Conservation (phyloP, 2,113 vertebrate genomes). For the Diphyllodes magnificus region DNA sequence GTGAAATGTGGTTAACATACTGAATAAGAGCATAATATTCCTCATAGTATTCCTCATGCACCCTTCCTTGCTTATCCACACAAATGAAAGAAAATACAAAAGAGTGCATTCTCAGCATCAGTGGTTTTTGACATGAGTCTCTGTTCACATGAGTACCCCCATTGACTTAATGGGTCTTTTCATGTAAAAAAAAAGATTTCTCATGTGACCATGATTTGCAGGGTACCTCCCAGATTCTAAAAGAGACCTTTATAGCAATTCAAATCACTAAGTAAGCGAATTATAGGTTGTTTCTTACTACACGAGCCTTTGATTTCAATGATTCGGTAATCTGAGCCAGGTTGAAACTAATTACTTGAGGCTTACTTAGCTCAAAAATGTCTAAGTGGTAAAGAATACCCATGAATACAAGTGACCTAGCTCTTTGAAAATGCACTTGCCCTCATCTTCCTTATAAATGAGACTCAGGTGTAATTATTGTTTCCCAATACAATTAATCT, state of each 20-base stretch:
- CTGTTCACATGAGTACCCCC: not conserved
- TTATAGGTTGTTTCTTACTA: not conserved
- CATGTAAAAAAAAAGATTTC: not conserved
- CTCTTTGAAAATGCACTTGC: not conserved
- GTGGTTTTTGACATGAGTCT: not conserved
- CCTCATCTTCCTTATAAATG: not conserved
- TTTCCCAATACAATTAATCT: constrained; percentile 39
- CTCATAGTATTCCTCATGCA: not conserved
- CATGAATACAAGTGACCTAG: not conserved
- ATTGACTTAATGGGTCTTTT: constrained; percentile 30
- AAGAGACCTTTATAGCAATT: not conserved
- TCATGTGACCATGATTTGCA: not conserved
- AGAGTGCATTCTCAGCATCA: not conserved
- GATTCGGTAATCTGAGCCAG: not conserved
- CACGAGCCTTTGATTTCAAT: not conserved
- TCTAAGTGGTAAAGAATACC: not conserved
- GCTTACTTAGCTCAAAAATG: not conserved
- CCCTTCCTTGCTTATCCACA: not conserved
- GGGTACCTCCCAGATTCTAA: not conserved
- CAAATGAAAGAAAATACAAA: not conserved
- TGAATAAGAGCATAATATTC: not conserved
- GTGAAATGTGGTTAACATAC: not conserved
- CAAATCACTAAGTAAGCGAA: not conserved
- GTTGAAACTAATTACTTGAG: constrained; percentile 26
- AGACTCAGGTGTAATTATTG: not conserved